Conservation (phyloP, 64 coral and sea anemone genomes). For the Pocillopora verrucosa region DNA sequence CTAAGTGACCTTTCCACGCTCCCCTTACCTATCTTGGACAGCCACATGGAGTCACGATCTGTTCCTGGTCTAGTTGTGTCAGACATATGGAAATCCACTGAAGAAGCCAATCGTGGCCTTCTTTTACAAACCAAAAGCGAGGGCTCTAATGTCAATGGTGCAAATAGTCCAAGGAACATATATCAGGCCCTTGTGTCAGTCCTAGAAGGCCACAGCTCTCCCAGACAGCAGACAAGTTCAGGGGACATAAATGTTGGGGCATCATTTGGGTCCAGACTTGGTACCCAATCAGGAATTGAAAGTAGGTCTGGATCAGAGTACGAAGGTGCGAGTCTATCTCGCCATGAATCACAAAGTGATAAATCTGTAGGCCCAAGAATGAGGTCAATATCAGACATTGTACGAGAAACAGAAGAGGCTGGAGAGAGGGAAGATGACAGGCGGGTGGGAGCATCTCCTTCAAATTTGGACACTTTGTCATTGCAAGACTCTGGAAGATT, state of each 20-base stretch:
- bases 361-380: slow-evolving; percentile 50
- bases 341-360: slow-evolving; percentile 43
- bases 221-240: background rate
- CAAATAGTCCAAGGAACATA: slow-evolving; percentile 58
- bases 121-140: slow-evolving; percentile 81
- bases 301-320: slow-evolving; percentile 41
- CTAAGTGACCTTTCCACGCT: slow-evolving; percentile 75
- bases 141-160: slow-evolving; percentile 76
- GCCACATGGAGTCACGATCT: slow-evolving; percentile 73
- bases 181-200: slow-evolving; percentile 68
- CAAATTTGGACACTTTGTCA: slow-evolving; percentile 66
- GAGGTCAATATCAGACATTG: slow-evolving; percentile 86
- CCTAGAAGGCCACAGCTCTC: slow-evolving; percentile 60
- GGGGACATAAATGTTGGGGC: slow-evolving; percentile 17
- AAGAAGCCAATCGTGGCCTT: slow-evolving; percentile 31
- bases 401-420: slow-evolving; percentile 42
- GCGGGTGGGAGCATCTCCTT: slow-evolving; percentile 37
- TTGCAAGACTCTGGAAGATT: slow-evolving; percentile 59
- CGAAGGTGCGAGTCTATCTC: slow-evolving; percentile 24
- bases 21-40: slow-evolving; percentile 78
- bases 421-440: slow-evolving; percentile 28
- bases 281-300: slow-evolving; percentile 18
- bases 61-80: slow-evolving; percentile 75
- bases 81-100: slow-evolving; percentile 73
- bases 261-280: slow-evolving; percentile 22